Percentiles rank a stretch among this genome's conserved stretches.
Conservation (phyloP, 2,113 vertebrate genomes). For the Lophura nycthemera region DNA sequence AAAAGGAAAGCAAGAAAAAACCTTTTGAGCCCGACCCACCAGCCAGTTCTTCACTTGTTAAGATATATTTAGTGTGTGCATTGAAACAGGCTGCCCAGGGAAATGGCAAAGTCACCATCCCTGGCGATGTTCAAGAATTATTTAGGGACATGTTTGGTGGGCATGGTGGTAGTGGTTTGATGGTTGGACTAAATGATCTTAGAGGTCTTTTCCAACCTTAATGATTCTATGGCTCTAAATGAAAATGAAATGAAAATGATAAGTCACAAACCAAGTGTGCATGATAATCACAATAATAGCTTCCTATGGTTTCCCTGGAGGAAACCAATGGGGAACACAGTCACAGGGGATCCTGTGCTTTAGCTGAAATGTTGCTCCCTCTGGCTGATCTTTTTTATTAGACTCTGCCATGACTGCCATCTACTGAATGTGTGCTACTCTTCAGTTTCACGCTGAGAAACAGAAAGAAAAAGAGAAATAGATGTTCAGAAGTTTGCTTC, state of each 20-base stretch:
- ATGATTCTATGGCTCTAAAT: too few relatives aligned
- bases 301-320: background rate
- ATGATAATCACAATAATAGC: background rate
- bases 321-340: too few relatives aligned
- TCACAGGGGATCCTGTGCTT: background rate
- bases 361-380: background rate
- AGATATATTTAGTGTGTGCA: background rate
- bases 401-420: background rate
- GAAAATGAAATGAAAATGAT: background rate
- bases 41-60: background rate
- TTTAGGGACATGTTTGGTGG: too few relatives aligned
- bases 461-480: background rate
- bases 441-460: background rate
- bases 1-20: background rate
- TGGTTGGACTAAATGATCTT: too few relatives aligned
- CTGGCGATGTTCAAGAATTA: too few relatives aligned
- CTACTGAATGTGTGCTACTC: too few relatives aligned
- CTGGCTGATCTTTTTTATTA: background rate
- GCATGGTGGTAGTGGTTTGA: too few relatives aligned
- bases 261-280: background rate
- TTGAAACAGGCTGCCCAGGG: too few relatives aligned
- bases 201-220: too few relatives aligned
- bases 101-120: too few relatives aligned
- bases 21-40: too few relatives aligned
- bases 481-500: background rate